A percentile compares a stretch with the other conserved stretches of the same genome.
Evolutionary conservation across 2,797 vertebrate species (phyloP).

Genomic region (Podarcis lilfordi): DNA sequence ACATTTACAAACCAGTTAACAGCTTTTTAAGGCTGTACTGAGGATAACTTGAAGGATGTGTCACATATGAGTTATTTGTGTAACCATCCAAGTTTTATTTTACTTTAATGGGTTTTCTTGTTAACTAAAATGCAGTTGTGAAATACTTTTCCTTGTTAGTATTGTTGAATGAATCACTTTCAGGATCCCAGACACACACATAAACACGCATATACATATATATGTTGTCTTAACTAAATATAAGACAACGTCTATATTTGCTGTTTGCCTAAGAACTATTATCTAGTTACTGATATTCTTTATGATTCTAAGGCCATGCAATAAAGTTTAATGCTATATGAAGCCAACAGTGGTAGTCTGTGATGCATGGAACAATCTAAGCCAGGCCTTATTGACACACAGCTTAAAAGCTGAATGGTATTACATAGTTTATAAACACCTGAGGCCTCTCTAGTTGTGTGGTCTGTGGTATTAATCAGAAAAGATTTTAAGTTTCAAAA

Average conservation of each 20-base stretch:
- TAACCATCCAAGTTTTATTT: neutral
- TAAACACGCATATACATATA: no score
- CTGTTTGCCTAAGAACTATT: neutral
- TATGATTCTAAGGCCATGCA: conserved; percentile 18
- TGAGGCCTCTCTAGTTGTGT: conserved; percentile 18
- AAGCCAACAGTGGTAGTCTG: neutral
- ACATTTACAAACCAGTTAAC: neutral
- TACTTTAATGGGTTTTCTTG: neutral
- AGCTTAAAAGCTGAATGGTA: conserved; percentile 36
- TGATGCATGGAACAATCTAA: conserved; percentile 30
- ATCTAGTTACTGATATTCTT: neutral
- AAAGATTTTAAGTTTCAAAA: conserved; percentile 39
- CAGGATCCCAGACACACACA: neutral
- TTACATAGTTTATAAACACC: conserved; percentile 7
- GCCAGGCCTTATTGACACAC: conserved; percentile 27
- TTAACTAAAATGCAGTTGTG: neutral
- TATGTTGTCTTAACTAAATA: neutral
- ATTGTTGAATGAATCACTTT: neutral
- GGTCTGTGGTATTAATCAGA: conserved; percentile 26
- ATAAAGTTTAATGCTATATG: conserved; percentile 9
- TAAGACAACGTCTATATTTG: neutral
- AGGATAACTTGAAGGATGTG: neutral
- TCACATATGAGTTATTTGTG: neutral
- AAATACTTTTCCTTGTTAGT: neutral
- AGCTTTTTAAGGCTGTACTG: neutral